phyloP scores from a whole-genome alignment of 2,888 invertebrate genomes.

The Aleiodes leptofemur region DNA sequence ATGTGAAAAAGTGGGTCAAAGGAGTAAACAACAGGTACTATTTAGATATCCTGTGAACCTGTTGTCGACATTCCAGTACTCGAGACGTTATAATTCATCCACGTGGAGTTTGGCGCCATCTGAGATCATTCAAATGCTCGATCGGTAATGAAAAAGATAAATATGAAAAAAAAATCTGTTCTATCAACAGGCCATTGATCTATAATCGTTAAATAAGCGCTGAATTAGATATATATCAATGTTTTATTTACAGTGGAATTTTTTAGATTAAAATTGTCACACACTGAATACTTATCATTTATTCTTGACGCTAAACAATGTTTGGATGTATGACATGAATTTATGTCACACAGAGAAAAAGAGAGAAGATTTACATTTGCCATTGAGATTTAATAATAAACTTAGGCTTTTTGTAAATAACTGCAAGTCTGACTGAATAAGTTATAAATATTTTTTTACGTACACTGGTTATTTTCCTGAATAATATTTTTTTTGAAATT shows the following conservation, averaged over 20 bases:
- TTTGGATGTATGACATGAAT: no score
- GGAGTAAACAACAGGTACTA: conserved; percentile 4
- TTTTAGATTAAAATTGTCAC: no score
- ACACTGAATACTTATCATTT: no score
- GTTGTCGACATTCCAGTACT: conserved; percentile 25
- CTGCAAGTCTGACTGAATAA: conserved; percentile 33
- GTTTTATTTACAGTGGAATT: neutral
- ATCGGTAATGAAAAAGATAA: neutral
- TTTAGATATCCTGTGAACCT: conserved; percentile 30
- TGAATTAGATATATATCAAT: neutral
- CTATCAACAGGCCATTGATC: conserved; percentile 11
- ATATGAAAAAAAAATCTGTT: neutral
- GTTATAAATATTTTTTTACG: conserved; percentile 49
- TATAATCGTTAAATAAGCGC: neutral
- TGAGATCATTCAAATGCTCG: neutral
- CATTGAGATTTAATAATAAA: conserved; percentile 26
- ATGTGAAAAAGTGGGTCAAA: neutral
- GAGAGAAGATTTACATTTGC: neutral
- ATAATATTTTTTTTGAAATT: conserved; percentile 44
- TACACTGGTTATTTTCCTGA: conserved; percentile 39
- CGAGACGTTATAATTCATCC: conserved; percentile 20
- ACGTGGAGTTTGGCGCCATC: conserved; percentile 29
- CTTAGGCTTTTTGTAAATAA: neutral
- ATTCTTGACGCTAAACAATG: no score
- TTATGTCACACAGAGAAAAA: no score